phyloP scores from a whole-genome alignment of 2,113 vertebrate genomes.

The Clupea harengus region DNA sequence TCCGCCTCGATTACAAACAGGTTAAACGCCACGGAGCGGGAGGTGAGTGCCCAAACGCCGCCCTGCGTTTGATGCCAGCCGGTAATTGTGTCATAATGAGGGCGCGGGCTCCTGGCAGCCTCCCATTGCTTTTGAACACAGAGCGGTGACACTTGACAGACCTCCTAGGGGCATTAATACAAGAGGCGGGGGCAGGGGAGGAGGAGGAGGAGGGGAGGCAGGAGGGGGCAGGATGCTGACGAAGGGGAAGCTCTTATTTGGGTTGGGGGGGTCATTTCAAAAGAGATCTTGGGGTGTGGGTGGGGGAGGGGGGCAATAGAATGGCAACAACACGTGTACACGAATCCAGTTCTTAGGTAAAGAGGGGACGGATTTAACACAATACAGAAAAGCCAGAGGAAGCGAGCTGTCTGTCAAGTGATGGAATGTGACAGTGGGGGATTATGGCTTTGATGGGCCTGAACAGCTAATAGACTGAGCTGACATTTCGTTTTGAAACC shows the following conservation, averaged over 20 bases:
- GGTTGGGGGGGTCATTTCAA: not conserved
- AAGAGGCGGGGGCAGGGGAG: not conserved
- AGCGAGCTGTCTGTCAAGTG: slow-evolving; percentile 82
- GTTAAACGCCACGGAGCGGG: slow-evolving; percentile 41
- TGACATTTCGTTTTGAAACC: slow-evolving; percentile 89
- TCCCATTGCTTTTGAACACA: slow-evolving; percentile 62
- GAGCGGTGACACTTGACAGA: slow-evolving; percentile 49
- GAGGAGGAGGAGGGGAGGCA: not conserved
- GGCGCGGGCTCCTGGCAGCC: slow-evolving; percentile 29
- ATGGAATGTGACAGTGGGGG: slow-evolving; percentile 86
- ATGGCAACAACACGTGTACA: not conserved
- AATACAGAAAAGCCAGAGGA: slow-evolving; percentile 63
- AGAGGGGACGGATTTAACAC: slow-evolving; percentile 50
- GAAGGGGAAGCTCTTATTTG: slow-evolving; percentile 39
- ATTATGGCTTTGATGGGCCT: slow-evolving; percentile 89
- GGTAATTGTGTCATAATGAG: slow-evolving; percentile 51
- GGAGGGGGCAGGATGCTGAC: not conserved
- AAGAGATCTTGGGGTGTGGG: not conserved
- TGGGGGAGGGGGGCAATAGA: not conserved
- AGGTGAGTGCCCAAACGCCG: slow-evolving; percentile 28
- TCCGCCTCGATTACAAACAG: slow-evolving; percentile 35
- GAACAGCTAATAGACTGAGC: slow-evolving; percentile 85
- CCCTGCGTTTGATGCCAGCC: slow-evolving; percentile 37
- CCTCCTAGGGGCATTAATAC: slow-evolving; percentile 32
- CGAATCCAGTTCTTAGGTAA: not conserved